Evolutionary conservation across 2,888 invertebrate genomes (phyloP).

Genomic region (Mesorhabditis spiculigera): DNA sequence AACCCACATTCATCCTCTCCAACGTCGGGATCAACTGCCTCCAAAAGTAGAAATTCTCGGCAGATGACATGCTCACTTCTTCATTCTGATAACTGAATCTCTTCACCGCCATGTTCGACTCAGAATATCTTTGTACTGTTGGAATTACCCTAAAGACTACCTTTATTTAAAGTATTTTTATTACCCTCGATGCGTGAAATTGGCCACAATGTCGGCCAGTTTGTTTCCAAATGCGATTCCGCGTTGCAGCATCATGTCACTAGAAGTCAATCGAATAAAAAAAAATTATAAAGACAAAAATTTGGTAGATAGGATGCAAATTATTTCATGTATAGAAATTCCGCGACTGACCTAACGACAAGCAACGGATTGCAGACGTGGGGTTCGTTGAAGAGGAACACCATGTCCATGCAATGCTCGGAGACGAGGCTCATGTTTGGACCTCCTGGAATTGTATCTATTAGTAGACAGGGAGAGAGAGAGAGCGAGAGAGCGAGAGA

Average conservation of each 20-base stretch:
- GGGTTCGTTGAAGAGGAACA: conserved; percentile 1
- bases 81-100: too few relatives aligned
- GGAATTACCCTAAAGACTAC: neutral
- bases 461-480: neutral
- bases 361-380: conserved; percentile 1
- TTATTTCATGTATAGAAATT: neutral
- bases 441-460: neutral
- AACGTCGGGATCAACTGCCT: neutral
- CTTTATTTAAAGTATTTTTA: neutral
- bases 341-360: neutral
- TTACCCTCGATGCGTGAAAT: neutral
- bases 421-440: neutral
- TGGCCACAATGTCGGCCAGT: neutral
- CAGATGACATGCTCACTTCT: neutral
- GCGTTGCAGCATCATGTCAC: neutral
- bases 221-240: neutral
- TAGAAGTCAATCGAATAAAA: neutral
- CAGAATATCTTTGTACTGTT: neutral
- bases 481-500: too few relatives aligned
- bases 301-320: neutral
- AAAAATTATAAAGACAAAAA: neutral
- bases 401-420: conserved; percentile 4
- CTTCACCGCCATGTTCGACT: too few relatives aligned
- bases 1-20: neutral
- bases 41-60: conserved; percentile 4